Evolutionary conservation across 2,888 invertebrate genomes (phyloP).

Genomic region (Zygogramma bicolorata): DNA sequence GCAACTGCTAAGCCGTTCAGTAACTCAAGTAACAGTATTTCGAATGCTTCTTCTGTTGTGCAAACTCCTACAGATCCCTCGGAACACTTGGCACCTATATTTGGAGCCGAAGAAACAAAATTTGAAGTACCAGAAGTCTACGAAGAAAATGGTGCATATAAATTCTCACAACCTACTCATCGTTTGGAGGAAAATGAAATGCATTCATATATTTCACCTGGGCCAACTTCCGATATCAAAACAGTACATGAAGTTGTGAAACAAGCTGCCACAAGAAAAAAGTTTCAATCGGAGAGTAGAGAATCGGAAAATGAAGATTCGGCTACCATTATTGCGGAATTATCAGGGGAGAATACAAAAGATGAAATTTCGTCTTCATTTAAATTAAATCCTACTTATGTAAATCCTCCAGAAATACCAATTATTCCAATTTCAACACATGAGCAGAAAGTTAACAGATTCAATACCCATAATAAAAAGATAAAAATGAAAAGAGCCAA

Average conservation of each 20-base stretch:
- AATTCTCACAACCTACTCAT: background rate
- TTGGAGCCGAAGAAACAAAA: constrained; percentile 57
- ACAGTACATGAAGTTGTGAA: constrained; percentile 51
- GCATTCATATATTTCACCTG: background rate
- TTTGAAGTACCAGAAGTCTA: constrained; percentile 41
- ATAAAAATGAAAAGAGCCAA: constrained; percentile 88
- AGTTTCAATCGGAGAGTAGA: constrained; percentile 33
- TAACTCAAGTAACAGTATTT: constrained; percentile 56
- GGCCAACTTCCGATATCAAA: constrained; percentile 31
- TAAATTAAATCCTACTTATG: constrained; percentile 61
- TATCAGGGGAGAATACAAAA: constrained; percentile 33
- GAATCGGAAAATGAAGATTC: constrained; percentile 58
- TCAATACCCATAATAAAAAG: constrained; percentile 72
- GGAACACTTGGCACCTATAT: constrained; percentile 58
- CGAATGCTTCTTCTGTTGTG: constrained; percentile 59
- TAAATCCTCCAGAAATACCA: constrained; percentile 40
- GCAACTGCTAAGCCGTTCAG: constrained; percentile 65
- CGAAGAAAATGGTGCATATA: constrained; percentile 9
- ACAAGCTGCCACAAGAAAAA: constrained; percentile 53
- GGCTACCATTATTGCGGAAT: constrained; percentile 49
- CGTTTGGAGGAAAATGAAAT: background rate
- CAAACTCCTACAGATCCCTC: constrained; percentile 65
- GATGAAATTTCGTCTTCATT: constrained; percentile 40
- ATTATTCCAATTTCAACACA: constrained; percentile 18
- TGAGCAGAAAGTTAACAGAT: constrained; percentile 65